phyloP scores from a whole-genome alignment of 30 jellyfish, hydroid and myxozoan genomes.

The Cassiopea andromeda region DNA sequence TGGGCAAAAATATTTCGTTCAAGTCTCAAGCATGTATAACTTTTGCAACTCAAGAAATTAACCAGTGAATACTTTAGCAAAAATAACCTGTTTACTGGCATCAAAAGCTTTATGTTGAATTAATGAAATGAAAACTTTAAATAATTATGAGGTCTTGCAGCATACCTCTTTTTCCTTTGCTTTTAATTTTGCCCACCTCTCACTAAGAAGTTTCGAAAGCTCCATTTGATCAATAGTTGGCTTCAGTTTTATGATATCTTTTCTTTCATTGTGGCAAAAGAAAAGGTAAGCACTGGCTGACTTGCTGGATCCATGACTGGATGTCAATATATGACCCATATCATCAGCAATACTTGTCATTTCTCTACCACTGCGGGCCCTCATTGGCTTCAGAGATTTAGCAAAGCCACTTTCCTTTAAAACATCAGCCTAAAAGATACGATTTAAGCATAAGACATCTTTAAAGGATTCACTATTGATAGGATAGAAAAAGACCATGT shows the following conservation, averaged over 20 bases:
- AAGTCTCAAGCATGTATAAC: too few species aligned
- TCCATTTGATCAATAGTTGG: conserved; percentile 64
- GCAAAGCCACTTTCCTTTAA: conserved; percentile 16
- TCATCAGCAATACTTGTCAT: neutral
- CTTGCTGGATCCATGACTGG: conserved; percentile 36
- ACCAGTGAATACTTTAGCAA: too few species aligned
- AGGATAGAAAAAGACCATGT: too few species aligned
- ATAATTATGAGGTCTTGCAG: too few species aligned
- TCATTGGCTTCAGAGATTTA: conserved; percentile 21
- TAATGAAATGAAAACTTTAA: too few species aligned
- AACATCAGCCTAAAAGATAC: conserved; percentile 43
- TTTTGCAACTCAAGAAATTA: too few species aligned
- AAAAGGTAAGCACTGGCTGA: conserved; percentile 64
- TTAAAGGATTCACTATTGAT: neutral
- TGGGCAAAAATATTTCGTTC: neutral
- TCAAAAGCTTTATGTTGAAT: too few species aligned
- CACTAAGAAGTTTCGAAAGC: conserved; percentile 63
- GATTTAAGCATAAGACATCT: neutral
- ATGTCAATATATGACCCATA: neutral
- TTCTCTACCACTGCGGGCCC: neutral
- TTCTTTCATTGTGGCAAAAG: conserved; percentile 59
- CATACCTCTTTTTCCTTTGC: conserved; percentile 69
- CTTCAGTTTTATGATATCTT: conserved; percentile 23
- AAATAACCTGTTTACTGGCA: too few species aligned
- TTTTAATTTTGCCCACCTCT: conserved; percentile 58